Conservation (phyloP, 2,113 vertebrate species). For the Heterotilapia buettikoferi region DNA sequence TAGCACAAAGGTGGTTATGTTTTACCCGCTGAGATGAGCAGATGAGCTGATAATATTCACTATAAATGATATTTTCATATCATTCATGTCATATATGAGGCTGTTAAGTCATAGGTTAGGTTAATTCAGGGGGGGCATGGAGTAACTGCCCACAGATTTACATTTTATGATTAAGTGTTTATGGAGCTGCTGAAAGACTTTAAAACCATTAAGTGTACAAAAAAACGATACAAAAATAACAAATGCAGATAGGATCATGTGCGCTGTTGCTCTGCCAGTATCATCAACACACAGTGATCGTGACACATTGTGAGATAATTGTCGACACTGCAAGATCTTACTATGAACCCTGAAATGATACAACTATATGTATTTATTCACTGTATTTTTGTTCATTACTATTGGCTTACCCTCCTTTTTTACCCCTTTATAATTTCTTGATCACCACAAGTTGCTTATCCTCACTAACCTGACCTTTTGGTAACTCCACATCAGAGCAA, state of each 20-base stretch:
- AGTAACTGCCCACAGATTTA: background rate
- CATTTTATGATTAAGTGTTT: background rate
- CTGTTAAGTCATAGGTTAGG: background rate
- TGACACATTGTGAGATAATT: background rate
- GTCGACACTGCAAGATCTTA: background rate
- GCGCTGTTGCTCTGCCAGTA: accelerated
- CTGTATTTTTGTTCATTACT: accelerated
- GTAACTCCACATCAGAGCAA: background rate
- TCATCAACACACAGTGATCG: background rate
- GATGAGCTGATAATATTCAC: background rate
- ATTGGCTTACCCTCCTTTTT: accelerated
- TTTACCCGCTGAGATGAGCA: background rate
- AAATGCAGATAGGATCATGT: background rate
- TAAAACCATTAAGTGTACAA: background rate
- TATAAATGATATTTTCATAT: background rate
- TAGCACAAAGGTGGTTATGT: background rate
- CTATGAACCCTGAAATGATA: accelerated
- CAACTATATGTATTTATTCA: background rate
- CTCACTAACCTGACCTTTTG: background rate
- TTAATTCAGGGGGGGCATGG: background rate
- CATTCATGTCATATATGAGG: accelerated
- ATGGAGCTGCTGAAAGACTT: background rate
- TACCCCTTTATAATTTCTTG: background rate
- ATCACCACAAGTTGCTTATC: background rate
- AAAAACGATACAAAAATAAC: background rate